Evolutionary conservation across 1,140 invertebrate genomes (phyloP), one percentile per base, ranked within the genome.

Genomic region (Whitmania pigra): DNA sequence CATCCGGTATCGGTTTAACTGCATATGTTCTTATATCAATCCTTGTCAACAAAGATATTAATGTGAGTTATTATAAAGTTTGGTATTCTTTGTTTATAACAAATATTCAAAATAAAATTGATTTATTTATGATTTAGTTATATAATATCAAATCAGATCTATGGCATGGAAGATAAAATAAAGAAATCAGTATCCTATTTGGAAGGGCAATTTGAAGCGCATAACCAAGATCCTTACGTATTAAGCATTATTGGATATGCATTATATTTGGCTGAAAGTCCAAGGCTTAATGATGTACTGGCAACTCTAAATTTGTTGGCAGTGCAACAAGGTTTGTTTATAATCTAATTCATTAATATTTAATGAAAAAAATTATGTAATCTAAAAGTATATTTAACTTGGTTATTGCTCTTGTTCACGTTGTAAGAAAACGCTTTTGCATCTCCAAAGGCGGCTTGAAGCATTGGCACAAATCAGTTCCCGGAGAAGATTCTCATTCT

Each of bases 1-100:
- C 87, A 11, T 85, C 87, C 76, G 88, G 89, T 17, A 78, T 92
- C 27, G 87, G 90, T 13, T 83, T 95, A 0, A 92, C 92, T 0
- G 92, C 93, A 4, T 92, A 90, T 76, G 89, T 89, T 0, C 79
- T 93, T 0, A 83, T 91, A 18, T 87, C 92, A 6, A 88, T 96
- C 73, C 82, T 93, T 2, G 90, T 94, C 75, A 86, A 86, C 29
- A 82, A 83, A 72, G 81, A 80, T 69, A 55, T 81, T 43, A 63
- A 73, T 29, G 76, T 78, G 74, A 75, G 77, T 76, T 7, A 27
- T 31, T 60, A 25, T 25, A 18, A 2, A 63, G 18, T 25, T n/a
- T 60, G 17, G 17, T 22, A 22, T n/a, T n/a, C n/a, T n/a, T n/a
- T n/a, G n/a, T n/a, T n/a, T n/a, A n/a, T n/a, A n/a, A n/a, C n/a